phyloP scores from a whole-genome alignment of 2,888 invertebrate genomes.

The Mesorhabditis sp. region DNA sequence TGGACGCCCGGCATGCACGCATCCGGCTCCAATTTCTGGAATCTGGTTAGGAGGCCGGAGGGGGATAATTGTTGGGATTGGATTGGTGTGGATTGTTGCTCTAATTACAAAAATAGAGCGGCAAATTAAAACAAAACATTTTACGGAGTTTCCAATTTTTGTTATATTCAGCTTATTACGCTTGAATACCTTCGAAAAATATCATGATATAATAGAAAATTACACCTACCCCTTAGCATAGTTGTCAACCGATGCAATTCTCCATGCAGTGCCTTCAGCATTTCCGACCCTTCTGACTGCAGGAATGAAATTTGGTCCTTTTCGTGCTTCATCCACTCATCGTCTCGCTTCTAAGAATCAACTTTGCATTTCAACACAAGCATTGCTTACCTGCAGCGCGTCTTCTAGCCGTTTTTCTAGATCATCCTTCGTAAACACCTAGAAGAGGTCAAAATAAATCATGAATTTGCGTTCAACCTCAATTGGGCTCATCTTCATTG shows the following conservation, averaged over 20 bases:
- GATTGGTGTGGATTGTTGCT: no score
- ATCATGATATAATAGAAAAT: no score
- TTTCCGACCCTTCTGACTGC: constrained; percentile 37
- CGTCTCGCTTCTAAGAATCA: constrained; percentile 23
- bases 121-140: no score
- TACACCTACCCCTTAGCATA: constrained; percentile 27
- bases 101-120: no score
- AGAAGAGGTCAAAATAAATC: background rate
- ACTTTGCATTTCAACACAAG: background rate
- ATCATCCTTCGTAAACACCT: constrained; percentile 18
- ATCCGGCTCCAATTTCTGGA: no score
- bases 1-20: no score
- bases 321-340: constrained; percentile 35
- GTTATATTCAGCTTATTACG: no score
- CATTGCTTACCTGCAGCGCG: constrained; percentile 19
- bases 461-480: constrained; percentile 1
- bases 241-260: constrained; percentile 42
- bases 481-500: constrained; percentile 16
- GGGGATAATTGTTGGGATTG: no score
- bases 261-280: constrained; percentile 40
- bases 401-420: constrained; percentile 24
- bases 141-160: no score
- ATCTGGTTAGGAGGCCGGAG: no score
- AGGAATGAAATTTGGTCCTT: constrained; percentile 44
- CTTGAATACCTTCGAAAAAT: no score